These are phyloP conservation scores for Cephus runcator DNA, from an alignment of 2,888 invertebrate genomes.

Conservation along the genomic window DNA sequence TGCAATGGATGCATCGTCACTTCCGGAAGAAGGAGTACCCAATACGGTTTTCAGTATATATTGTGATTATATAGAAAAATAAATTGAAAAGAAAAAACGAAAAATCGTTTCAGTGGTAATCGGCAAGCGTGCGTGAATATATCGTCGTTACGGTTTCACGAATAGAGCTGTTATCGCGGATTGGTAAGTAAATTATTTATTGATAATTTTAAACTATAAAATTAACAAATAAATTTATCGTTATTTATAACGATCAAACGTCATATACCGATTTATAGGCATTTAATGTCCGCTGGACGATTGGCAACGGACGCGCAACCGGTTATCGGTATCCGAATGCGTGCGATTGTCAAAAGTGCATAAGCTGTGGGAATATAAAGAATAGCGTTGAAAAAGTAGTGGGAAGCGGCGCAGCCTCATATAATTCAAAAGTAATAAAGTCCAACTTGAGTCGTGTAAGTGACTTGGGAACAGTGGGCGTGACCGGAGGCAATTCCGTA, in stretches of 20 bases:
- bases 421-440: neutral
- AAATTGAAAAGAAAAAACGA: neutral
- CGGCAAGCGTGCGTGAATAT: constrained; percentile 20
- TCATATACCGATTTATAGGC: neutral
- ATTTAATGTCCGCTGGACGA: neutral
- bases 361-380: neutral
- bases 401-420: neutral
- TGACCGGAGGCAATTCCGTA: neutral
- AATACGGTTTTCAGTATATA: neutral
- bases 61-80: neutral
- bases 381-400: neutral
- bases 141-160: neutral
- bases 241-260: neutral
- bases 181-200: neutral
- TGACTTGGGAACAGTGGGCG: constrained; percentile 10
- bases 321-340: neutral
- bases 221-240: neutral
- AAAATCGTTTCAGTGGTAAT: constrained; percentile 13
- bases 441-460: neutral
- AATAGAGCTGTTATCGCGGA: neutral
- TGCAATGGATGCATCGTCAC: constrained; percentile 30
- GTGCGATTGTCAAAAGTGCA: neutral
- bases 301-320: neutral
- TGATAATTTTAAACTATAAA: neutral
- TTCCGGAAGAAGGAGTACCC: constrained; percentile 21